Base-by-base conservation (phyloP, 2,888 invertebrate species). In the Frankliniella fusca region DNA sequence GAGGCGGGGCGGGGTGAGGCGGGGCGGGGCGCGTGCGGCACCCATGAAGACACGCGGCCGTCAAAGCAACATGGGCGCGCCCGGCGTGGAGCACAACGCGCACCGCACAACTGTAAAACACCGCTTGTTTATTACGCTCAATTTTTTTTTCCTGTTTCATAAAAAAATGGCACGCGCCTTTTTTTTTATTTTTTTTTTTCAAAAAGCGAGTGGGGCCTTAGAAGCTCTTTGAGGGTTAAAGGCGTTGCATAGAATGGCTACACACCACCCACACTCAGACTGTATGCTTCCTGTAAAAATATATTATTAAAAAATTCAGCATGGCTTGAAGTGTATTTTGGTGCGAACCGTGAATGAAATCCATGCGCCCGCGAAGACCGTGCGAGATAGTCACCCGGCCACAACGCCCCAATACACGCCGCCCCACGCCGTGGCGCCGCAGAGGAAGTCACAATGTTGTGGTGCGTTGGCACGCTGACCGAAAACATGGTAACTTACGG, bases 381-480 rank as follows among this genome's bases (percentile, higher is more conserved):
- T 3, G n/a, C n/a, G 2, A 38, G 38, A 38, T 38, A 38, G 38
- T 38, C 38, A 38, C 38, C n/a, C n/a, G n/a, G n/a, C n/a, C n/a
- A n/a, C n/a, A n/a, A n/a, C n/a, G n/a, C n/a, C n/a, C n/a, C n/a
- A n/a, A n/a, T n/a, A n/a, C 38, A 38, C 5, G 38, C 38, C 38
- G 38, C 2, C 38, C 38, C 38, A 38, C 38, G 38, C 20, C 61
- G 54, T 18, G 20, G 7, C 54, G 54, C 15, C n/a, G 11, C 70
- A 23, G 70, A 76, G 70, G 70, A 76, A 76, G 70, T 76, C 70
- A 76, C 70, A 76, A 76, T 76, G 70, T 76, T 76, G 70, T 76
- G 27, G 23, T 76, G 70, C 23, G 70, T 23, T 76, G 70, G 70
- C 70, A 76, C 23, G 12, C 12, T n/a, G 23, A 27, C 23, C 27